Conservation (phyloP, 2,797 vertebrate species). For the Pseudocheirus occidentalis region DNA sequence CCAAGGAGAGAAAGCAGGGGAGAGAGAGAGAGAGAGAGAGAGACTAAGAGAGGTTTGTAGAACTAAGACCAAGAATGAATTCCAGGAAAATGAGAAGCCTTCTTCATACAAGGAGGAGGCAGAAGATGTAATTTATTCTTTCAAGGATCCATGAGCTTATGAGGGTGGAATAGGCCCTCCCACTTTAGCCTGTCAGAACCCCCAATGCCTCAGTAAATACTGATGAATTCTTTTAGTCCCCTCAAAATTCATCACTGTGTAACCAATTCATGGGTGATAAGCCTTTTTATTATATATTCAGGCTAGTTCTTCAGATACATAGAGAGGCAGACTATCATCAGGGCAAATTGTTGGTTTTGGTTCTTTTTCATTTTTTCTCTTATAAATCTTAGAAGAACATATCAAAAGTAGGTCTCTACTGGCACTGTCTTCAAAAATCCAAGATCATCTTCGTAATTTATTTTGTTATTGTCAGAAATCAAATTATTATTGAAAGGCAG, state of each 20-base stretch:
- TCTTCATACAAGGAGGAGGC: background rate
- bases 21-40: background rate
- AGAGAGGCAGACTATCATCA: background rate
- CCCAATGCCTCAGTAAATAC: background rate
- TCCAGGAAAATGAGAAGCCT: background rate
- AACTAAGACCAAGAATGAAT: background rate
- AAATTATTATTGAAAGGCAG: background rate
- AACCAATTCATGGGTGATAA: background rate
- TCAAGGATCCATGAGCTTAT: background rate
- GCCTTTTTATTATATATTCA: background rate
- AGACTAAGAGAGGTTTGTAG: background rate
- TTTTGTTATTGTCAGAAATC: background rate
- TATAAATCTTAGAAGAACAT: background rate
- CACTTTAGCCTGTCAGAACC: background rate
- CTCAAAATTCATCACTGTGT: background rate
- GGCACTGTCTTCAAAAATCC: background rate
- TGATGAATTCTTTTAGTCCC: background rate
- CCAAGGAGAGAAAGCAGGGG: background rate
- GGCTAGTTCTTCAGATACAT: background rate
- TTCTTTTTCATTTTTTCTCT: background rate
- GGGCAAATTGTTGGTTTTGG: background rate
- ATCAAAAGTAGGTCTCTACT: background rate
- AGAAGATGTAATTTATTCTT: background rate
- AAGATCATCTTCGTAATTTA: background rate
- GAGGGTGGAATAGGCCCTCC: background rate